Base-by-base conservation (phyloP, 2,888 invertebrate species). In the Scaptomyza reducta region DNA sequence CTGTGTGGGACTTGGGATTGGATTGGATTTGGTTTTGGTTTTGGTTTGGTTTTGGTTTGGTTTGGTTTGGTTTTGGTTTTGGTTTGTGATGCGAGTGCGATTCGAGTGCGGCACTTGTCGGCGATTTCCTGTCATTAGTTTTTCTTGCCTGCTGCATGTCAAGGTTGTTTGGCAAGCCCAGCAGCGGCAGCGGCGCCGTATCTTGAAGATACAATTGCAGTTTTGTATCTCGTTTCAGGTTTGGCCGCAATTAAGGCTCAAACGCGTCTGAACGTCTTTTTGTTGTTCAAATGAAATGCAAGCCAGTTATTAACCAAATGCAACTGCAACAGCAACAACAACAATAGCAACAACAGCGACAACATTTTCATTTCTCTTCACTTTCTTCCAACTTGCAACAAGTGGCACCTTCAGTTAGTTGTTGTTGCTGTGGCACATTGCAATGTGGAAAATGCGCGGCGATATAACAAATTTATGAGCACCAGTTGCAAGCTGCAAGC, bases 141-240 rank as follows among this genome's bases (percentile, higher is more conserved):
- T 67, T 40, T 6, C 40, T 38, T 61, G 22, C 22, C 5, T 22
- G 74, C 77, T 68, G 67, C 85, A 82, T 82, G 73, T 83, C 82
- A 83, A 85, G 82, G 85, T 82, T 85, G 86, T 79, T 73, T 53
- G 82, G 77, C 85, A 84, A 84, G 77, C 85, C 85, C 82, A 84
- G 70, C 65, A 49, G 25, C 42, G 13, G 29, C 53, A 42, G 22
- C 22, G 22, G 22, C 22, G 41, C 54, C 25, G 54, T 55, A 71
- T 50, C 71, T 55, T 16, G 25, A 14, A 58, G 58, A 58, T 62
- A 47, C 58, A 62, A 42, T 47, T 54, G 27, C 55, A 55, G 13
- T 18, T 47, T 60, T 16, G 16, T 16, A 38, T 14, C 40, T 40
- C 10, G 51, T 60, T 72, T 44, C 72, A 69, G 73, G 73, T 74